These are phyloP conservation scores for Oryzias dopingdopingensis DNA, from an alignment of 2,797 vertebrate species.

Conservation along the genomic window DNA sequence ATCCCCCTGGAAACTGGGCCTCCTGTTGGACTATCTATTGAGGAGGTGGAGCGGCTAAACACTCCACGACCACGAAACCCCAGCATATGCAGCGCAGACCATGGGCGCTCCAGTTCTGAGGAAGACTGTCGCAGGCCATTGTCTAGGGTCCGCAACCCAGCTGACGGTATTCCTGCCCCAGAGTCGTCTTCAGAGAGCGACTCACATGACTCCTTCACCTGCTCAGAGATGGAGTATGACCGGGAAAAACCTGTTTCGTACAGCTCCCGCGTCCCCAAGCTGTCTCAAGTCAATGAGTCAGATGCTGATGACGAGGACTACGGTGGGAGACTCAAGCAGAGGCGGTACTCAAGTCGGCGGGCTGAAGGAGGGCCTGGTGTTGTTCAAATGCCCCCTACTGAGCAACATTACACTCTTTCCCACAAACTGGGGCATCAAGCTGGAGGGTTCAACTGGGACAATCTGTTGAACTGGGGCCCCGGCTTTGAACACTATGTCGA, in stretches of 20 bases:
- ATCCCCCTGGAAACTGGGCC: conserved; percentile 89
- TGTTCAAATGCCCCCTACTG: conserved; percentile 65
- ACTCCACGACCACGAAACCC: conserved; percentile 94
- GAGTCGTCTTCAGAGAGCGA: conserved; percentile 98
- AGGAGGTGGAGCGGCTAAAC: conserved; percentile 97
- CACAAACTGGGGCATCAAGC: conserved; percentile 86
- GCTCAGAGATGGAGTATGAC: conserved; percentile 98
- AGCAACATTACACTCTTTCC: conserved; percentile 83
- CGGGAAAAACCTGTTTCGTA: conserved; percentile 88
- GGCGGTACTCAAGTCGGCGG: conserved; percentile 90
- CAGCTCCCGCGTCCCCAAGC: conserved; percentile 90
- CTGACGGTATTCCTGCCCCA: conserved; percentile 91
- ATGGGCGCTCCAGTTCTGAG: conserved; percentile 93
- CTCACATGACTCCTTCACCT: conserved; percentile 98
- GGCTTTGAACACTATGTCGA: conserved; percentile 98
- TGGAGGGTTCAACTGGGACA: conserved; percentile 95
- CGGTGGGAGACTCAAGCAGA: conserved; percentile 85
- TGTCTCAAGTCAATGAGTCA: conserved; percentile 96
- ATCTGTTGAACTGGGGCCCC: conserved; percentile 97
- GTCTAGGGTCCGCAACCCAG: conserved; percentile 92
- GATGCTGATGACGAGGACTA: conserved; percentile 96
- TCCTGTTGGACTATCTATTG: conserved; percentile 92
- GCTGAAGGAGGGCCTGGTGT: conserved; percentile 85
- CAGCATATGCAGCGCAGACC: conserved; percentile 97
- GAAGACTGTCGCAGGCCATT: conserved; percentile 92